Base-by-base conservation (phyloP, 1,140 invertebrate species). In the Lucilia sericata region DNA sequence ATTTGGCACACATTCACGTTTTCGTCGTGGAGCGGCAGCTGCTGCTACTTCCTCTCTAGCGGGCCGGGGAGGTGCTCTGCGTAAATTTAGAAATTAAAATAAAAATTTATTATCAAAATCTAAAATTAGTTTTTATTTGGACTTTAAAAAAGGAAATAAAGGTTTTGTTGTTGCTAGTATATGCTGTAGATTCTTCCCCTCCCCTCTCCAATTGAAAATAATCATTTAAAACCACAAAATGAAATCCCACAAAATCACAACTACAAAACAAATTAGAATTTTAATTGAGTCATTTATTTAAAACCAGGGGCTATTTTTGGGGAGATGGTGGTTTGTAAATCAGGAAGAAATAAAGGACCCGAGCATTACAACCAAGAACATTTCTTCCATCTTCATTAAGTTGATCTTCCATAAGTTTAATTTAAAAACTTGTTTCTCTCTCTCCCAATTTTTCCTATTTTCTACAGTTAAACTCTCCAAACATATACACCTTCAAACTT, bases 1-100 rank as follows among this genome's bases (percentile, higher is more conserved):
- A 76, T 87, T 87, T 84, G 87, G 86, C n/a, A 83, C 83, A 49
- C 87, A 55, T 86, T 90, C 90, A 86, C 89, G 89, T 10, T 90
- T 90, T 85, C 86, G 89, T 47, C 88, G 88, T 30, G 89, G 88
- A 5, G 89, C 89, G 34, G 86, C 86, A 21, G 81, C 83, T 19
- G 55, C 42, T 47, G 65, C 74, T n/a, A 55, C 51, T 1, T 55
- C 51, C 51, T 42, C 42, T 42, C 42, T 55, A 14, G 17, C 13
- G 12, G 51, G 74, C 10, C 80, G 70, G 14, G 82, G 47, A 17
- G 82, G 84, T 25, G 0, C 19, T 47, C 47, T 82, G 25, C 65
- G 84, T 8, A 82, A 74, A 82, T 85, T 83, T 17, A 85, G 83
- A 19, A 83, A 83, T 30, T 85, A 74, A 83, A 30, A 13, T 49